Conservation (phyloP, 2,888 invertebrate species). For the Cheilosia grossa region DNA sequence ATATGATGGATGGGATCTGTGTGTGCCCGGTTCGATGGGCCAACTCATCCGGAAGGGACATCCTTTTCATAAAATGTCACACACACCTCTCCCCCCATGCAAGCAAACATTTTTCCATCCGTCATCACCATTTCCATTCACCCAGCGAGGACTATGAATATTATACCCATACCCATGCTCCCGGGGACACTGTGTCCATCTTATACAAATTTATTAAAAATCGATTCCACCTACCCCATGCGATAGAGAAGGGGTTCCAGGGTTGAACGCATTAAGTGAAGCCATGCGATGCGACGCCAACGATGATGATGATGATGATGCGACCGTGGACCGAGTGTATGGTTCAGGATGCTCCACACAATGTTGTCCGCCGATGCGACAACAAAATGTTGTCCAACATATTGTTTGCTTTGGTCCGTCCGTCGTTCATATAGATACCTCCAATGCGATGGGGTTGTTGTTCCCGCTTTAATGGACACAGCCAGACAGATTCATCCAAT, state of each 20-base stretch:
- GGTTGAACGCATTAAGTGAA: conserved; percentile 45
- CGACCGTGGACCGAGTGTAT: conserved; percentile 11
- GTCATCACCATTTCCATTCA: conserved; percentile 10
- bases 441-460: conserved; percentile 47
- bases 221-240: conserved; percentile 60
- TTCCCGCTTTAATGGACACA: conserved; percentile 74
- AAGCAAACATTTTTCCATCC: conserved; percentile 28
- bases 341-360: conserved; percentile 36
- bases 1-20: conserved; percentile 49
- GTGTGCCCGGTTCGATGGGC: conserved; percentile 3
- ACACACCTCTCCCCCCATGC: conserved; percentile 12
- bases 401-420: conserved; percentile 64
- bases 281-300: conserved; percentile 56
- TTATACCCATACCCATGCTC: conserved; percentile 32
- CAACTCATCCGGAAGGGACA: conserved; percentile 63
- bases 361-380: conserved; percentile 57
- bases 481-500: conserved; percentile 73
- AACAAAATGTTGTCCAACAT: conserved; percentile 72
- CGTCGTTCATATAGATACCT: conserved; percentile 10
- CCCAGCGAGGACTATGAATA: conserved; percentile 26
- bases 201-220: conserved; percentile 75
- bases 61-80: conserved; percentile 67
- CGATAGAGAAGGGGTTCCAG: background rate
- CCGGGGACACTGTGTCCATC: conserved; percentile 56
- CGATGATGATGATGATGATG: conserved; percentile 9